Conservation (phyloP, 2,888 invertebrate species). For the Chrysolina haemoptera region DNA sequence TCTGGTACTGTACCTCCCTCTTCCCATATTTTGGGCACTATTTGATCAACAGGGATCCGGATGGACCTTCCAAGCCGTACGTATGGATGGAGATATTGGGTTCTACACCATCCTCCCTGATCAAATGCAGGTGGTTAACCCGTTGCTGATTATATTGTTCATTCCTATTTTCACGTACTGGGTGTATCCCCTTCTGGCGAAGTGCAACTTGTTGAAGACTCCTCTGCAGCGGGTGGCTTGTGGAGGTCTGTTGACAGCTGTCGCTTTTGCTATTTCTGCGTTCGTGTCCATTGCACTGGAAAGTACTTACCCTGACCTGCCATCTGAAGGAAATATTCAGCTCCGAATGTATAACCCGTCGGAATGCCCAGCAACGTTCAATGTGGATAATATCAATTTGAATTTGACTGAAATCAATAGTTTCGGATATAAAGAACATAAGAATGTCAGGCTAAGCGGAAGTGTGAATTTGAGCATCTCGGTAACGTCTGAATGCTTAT, state of each 20-base stretch:
- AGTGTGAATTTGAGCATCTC: conserved; percentile 32
- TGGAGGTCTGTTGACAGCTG: conserved; percentile 89
- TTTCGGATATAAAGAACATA: conserved; percentile 41
- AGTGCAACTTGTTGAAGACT: conserved; percentile 77
- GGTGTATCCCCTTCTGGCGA: conserved; percentile 85
- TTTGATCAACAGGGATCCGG: conserved; percentile 96
- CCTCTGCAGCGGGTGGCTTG: conserved; percentile 90
- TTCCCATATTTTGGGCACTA: conserved; percentile 98
- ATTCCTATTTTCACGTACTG: conserved; percentile 88
- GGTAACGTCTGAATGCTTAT: conserved; percentile 18
- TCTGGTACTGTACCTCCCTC: conserved; percentile 86
- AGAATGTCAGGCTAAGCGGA: conserved; percentile 32
- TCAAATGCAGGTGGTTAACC: conserved; percentile 95
- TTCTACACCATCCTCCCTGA: conserved; percentile 87
- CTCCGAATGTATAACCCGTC: conserved; percentile 81
- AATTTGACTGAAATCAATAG: neutral
- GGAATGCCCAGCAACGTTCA: conserved; percentile 67
- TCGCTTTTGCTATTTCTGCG: conserved; percentile 91
- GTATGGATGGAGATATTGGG: conserved; percentile 86
- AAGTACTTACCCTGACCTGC: conserved; percentile 77
- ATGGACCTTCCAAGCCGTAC: conserved; percentile 93
- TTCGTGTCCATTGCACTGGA: conserved; percentile 84
- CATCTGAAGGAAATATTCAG: conserved; percentile 75
- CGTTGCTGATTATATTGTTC: conserved; percentile 85
- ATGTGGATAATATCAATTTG: conserved; percentile 14